Evolutionary conservation across 2,888 invertebrate genomes (phyloP), one percentile per base, ranked within the genome.

Genomic region (Myopa tessellatipennis): DNA sequence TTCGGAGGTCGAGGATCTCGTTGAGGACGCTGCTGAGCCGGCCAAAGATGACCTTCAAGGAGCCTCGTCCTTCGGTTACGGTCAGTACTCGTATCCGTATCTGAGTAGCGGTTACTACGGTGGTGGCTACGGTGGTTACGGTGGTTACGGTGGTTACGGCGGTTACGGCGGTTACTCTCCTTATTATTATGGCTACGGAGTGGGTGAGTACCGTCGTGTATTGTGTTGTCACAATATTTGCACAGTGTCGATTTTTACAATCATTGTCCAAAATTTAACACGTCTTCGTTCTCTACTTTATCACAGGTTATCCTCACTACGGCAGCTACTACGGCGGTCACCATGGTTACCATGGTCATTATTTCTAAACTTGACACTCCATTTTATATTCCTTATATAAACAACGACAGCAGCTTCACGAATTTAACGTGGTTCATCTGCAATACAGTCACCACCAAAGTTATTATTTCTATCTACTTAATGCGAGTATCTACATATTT

Each of bases 51-150:
- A 89, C 81, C 81, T 89, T 34, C 82, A 89, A 52, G 85, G 85
- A 12, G 84, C 89, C 0, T 85, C 87, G 0, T 89, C 88, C 1
- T 80, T 83, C 40, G 88, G 88, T 58, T 86, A 87, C 70, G 88
- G 89, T 60, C 88, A 87, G 76, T 88, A 88, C 76, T 84, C 87
- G 4, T 84, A 81, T 65, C 89, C 89, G 0, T 86, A 87, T 55
- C 50, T 84, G 26, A 83, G 85, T 40, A 82, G 84, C 36, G 82
- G 83, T 18, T 83, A 84, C 58, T 84, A 83, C 61, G 85, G 87
- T 4, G 84, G 81, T 60, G 77, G 65, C 1, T 50, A 10, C 58
- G 80, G 82, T 7, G 83, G 83, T 16, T 84, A 84, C 75, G 45
- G 45, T 8, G 45, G 45, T 10, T 45, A 45, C 45, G 45, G 45